Base-by-base conservation (phyloP, 1,140 invertebrate genomes). In the Berghia stephanieae region DNA sequence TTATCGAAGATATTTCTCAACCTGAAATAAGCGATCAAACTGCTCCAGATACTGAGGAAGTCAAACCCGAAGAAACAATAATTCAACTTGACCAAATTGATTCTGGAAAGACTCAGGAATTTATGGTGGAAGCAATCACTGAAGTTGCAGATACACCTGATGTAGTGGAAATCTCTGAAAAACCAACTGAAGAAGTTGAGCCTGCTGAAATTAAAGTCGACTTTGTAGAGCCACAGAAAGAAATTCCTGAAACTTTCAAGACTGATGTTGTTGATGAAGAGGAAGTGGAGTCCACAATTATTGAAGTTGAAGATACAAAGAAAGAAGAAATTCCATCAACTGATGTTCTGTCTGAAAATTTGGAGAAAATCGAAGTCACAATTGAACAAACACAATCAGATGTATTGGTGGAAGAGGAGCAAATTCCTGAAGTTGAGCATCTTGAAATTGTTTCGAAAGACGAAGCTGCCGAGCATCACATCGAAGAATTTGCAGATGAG, bases 181-280 rank as follows among this genome's bases (percentile, higher is more conserved):
- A 82, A 60, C n/a, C 34, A 31, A 34, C 78, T 18, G 70, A 73
- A 44, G 82, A 84, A 13, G 77, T 76, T 27, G 72, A 73, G 36
- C 78, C 78, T n/a, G 73, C 81, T 63, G 83, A 85, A 78, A 82
- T 84, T 3, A 31, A 73, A 31, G 67, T 71, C 42, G 81, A 80
- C 42, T 46, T 80, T 63, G 76, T 36, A 24, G 77, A 80, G 72
- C 70, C 79, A 52, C 42, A 63, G 27, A 67, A 71, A 55, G 68
- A 78, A 73, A 57, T 60, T 24, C 75, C 66, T 57, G 38, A 68
- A 8, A 66, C 81, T 55, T 78, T 55, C 70, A 77, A 84, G 60
- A 74, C 38, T 40, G 79, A 79, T 34, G 34, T 75, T 57, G 72
- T 82, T 68, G 79, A 81, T 52, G 79, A 81, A 18, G 57, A 67